phyloP scores from a whole-genome alignment of 37 sponge, comb jelly and placozoan genomes.

The Mnemiopsis leidyi region DNA sequence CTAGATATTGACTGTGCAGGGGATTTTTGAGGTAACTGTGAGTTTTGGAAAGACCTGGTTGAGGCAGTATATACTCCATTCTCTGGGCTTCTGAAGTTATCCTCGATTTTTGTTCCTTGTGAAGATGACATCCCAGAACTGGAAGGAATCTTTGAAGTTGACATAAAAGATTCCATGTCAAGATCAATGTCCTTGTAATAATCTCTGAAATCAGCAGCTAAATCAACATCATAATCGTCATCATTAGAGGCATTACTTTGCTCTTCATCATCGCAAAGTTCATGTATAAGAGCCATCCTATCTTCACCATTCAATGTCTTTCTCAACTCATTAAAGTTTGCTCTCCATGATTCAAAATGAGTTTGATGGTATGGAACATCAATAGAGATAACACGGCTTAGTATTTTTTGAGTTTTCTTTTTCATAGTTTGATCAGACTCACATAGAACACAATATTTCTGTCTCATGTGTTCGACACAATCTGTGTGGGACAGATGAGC shows the following conservation, averaged over 20 bases:
- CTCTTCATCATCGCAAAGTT: not conserved
- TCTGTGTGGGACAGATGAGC: conserved; percentile 43
- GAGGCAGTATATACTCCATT: not conserved
- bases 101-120: not conserved
- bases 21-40: not conserved
- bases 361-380: not conserved
- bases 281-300: conserved; percentile 40
- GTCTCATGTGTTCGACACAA: conserved; percentile 43
- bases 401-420: not conserved
- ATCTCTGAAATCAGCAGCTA: not conserved
- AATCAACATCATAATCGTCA: conserved; percentile 35
- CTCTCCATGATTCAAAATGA: conserved; percentile 34
- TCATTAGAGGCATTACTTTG: not conserved
- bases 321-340: not conserved
- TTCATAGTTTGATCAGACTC: not conserved
- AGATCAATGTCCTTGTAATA: conserved; percentile 5
- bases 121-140: not conserved
- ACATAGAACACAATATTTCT: conserved; percentile 58
- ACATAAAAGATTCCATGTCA: conserved; percentile 36
- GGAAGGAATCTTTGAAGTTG: not conserved
- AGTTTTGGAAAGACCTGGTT: not conserved
- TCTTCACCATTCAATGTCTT: conserved; percentile 1
- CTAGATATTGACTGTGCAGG: not conserved
- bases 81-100: not conserved
- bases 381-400: not conserved